These are phyloP conservation scores for Heteromormyrus szaboi DNA, from an alignment of 2,797 vertebrate genomes.

Conservation along the genomic window DNA sequence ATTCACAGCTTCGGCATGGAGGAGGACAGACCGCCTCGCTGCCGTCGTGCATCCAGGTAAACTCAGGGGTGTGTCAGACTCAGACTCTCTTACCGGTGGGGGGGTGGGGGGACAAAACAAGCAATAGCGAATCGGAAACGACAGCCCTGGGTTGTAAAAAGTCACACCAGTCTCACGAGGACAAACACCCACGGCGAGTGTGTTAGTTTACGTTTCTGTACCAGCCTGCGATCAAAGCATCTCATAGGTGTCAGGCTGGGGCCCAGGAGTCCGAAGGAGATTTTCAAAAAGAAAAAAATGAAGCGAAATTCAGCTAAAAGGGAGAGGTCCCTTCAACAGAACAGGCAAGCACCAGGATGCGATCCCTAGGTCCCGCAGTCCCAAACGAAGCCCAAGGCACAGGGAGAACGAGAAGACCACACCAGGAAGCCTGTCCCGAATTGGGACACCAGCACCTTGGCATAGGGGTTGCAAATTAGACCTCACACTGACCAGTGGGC, in stretches of 20 bases:
- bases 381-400: neutral
- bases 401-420: neutral
- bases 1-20: neutral
- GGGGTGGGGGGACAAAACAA: neutral
- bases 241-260: neutral
- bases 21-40: neutral
- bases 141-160: neutral
- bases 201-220: neutral
- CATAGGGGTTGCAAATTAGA: conserved; percentile 34
- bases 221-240: neutral
- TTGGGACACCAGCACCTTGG: conserved; percentile 44
- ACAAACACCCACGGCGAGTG: neutral
- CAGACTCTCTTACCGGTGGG: neutral
- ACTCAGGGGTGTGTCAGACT: neutral
- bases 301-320: neutral
- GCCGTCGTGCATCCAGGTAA: neutral
- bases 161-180: neutral
- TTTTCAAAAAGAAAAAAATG: neutral
- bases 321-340: neutral
- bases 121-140: neutral
- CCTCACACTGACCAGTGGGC: neutral
- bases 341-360: neutral
- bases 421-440: conserved; percentile 20
- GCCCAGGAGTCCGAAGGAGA: neutral
- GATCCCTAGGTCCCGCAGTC: neutral